Base-by-base conservation (phyloP, 2,113 vertebrate genomes). In the Loxodonta africana region DNA sequence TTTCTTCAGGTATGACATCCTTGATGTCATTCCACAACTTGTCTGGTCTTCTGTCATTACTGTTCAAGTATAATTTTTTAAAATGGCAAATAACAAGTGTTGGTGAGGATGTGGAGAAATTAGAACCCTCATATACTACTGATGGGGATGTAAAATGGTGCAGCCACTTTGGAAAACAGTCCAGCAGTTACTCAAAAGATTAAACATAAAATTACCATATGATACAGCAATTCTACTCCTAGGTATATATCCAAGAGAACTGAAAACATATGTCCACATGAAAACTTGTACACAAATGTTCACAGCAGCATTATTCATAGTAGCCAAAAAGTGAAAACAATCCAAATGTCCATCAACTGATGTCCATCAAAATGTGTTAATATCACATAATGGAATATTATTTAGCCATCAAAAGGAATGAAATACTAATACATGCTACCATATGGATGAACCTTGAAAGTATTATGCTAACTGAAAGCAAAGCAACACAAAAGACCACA, bases 81-180 rank as follows among this genome's bases (percentile, higher is more conserved):
- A 95, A 92, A 95, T 91, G 83, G 71, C 15, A 88, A n/a, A 88
- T 62, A 89, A 77, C 89, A 87, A 83, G 18, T 81, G 83, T 48
- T 88, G 83, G 37, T 10, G 23, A 97, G 60, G 37, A 74, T 28
- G 6, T 78, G 51, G 44, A 89, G 28, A 95, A 94, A 80, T 14
- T 80, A 20, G 41, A 86, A 81, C 6, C 18, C 20, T 93, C 63
- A 81, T 62, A 48, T 6, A 65, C 12, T 90, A 20, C 18, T 41
- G 6, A 11, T 83, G 63, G 88, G 28, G 51, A 88, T 48, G 76
- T 15, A 62, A 92, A 94, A 60, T 88, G 57, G 80, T 67, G 8
- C 11, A 93, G n/a, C 4, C 53, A 91, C 65, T 83, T 78, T 83
- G 25, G 2, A 88, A 94, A 95, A 78, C 2, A 80, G 23, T 78